Evolutionary conservation across 2,888 invertebrate genomes (phyloP), one percentile per base, ranked within the genome.

Genomic region (Phasia obesa): DNA sequence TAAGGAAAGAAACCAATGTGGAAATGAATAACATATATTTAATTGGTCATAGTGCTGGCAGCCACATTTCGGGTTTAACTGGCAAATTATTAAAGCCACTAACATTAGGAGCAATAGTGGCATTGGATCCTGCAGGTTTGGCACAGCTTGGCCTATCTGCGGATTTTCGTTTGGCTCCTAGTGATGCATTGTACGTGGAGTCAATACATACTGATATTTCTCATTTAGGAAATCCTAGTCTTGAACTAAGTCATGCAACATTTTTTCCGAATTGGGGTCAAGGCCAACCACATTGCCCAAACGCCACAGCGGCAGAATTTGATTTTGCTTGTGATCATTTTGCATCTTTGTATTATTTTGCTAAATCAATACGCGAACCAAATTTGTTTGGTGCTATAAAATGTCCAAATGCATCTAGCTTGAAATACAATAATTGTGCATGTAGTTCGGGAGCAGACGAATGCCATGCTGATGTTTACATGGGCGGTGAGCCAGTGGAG

Each of bases 31-130:
- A 83, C 0, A 88, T 89, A 15, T 90, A 89, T 78, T 62, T 92
- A n/a, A 85, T 91, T 57, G 92, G 92, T 0, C 92, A 92, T 73
- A 91, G 91, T 21, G 88, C 92, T 0, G 92, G 92, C 47, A 90
- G 88, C 11, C 92, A 92, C 47, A 84, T 90, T 38, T 85, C 88
- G 1, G 91, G 92, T 0, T 70, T 91, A 21, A 86, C 89, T 0
- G 92, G 91, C 0, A 88, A 89, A 59, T 13, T 42, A 0, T 60
- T 90, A 9, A 70, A 53, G 0, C 87, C 88, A 0, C 53, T 85
- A 11, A 85, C 76, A 3, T 78, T 89, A 31, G 88, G 89, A 9
- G 88, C 88, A 19, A 90, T 91, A 6, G 85, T 88, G 84, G 92
- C 90, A 5, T 86, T 92, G 6, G 92, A 92, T 85, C 92, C 92